Evolutionary conservation across 2,888 invertebrate species (phyloP).

Genomic region (Anarsia innoxiella): DNA sequence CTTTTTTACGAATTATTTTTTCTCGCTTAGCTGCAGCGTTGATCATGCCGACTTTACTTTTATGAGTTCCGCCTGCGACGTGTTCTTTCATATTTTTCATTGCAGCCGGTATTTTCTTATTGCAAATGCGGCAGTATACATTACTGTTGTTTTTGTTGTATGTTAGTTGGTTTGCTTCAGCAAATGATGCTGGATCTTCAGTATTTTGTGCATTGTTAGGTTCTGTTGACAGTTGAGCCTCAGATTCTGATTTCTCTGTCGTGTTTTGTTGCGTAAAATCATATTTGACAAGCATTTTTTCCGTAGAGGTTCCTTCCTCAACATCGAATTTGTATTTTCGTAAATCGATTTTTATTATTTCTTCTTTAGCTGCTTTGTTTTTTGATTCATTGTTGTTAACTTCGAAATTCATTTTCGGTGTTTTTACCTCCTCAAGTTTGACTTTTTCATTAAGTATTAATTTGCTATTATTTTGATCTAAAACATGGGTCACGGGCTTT

Average conservation of each 20-base stretch:
- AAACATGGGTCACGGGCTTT: no score
- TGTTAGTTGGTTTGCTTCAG: constrained; percentile 25
- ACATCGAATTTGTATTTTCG: not conserved
- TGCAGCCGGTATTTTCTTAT: constrained; percentile 24
- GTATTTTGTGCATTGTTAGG: not conserved
- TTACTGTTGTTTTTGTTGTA: constrained; percentile 21
- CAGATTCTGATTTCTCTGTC: not conserved
- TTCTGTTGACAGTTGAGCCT: not conserved
- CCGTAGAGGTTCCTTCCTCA: not conserved
- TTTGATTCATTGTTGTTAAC: not conserved
- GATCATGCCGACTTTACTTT: no score
- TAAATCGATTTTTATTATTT: constrained; percentile 3
- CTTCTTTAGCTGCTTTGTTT: not conserved
- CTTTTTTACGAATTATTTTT: no score
- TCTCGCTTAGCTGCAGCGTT: no score
- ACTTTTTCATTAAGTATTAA: not conserved
- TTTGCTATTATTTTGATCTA: not conserved
- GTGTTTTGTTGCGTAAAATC: no score
- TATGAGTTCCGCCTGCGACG: constrained; percentile 28
- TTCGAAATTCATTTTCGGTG: not conserved
- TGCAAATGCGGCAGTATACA: constrained; percentile 28
- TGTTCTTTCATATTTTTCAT: constrained; percentile 33
- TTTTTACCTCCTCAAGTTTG: not conserved
- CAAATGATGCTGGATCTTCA: constrained; percentile 18
- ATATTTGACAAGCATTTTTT: not conserved